phyloP scores from a whole-genome alignment of 2,113 vertebrate species.

The Percina caprodes region DNA sequence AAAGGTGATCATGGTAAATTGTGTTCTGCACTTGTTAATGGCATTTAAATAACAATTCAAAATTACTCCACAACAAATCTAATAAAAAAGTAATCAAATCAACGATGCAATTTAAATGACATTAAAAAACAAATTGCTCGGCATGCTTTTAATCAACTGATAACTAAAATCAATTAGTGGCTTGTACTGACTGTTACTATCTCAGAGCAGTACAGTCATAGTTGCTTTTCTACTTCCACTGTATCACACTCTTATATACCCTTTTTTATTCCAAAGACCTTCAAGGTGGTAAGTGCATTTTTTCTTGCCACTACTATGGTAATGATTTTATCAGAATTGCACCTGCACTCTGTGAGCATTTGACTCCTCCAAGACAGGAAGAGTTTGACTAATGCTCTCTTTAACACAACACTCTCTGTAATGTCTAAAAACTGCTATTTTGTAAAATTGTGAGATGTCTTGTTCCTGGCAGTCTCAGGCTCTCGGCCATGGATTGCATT shows the following conservation, averaged over 20 bases:
- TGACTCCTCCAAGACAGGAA: slow-evolving; percentile 38
- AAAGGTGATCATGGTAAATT: slow-evolving; percentile 81
- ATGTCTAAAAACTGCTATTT: slow-evolving; percentile 10
- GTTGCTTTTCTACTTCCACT: slow-evolving; percentile 52
- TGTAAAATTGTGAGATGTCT: slow-evolving; percentile 6
- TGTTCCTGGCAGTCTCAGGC: slow-evolving; percentile 2
- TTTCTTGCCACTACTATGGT: slow-evolving; percentile 31
- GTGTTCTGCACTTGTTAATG: slow-evolving; percentile 43
- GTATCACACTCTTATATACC: slow-evolving; percentile 37
- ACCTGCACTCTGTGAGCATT: slow-evolving; percentile 66
- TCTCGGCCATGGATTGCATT: slow-evolving; percentile 42
- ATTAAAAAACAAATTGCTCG: slow-evolving; percentile 15
- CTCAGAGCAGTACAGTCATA: slow-evolving; percentile 39
- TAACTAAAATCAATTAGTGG: slow-evolving; percentile 14
- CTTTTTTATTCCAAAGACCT: slow-evolving; percentile 75
- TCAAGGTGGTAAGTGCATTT: slow-evolving; percentile 78
- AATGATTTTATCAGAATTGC: slow-evolving; percentile 25
- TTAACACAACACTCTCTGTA: slow-evolving; percentile 10
- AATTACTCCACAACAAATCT: slow-evolving; percentile 19
- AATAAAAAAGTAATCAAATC: slow-evolving; percentile 9
- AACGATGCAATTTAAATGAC: neutral
- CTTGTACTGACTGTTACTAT: slow-evolving; percentile 17
- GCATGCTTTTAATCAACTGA: slow-evolving; percentile 55
- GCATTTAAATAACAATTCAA: slow-evolving; percentile 22
- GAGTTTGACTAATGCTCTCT: slow-evolving; percentile 72